phyloP scores from a whole-genome alignment of 92 coral and sea anemone species.

The Paramuricea clavata region DNA sequence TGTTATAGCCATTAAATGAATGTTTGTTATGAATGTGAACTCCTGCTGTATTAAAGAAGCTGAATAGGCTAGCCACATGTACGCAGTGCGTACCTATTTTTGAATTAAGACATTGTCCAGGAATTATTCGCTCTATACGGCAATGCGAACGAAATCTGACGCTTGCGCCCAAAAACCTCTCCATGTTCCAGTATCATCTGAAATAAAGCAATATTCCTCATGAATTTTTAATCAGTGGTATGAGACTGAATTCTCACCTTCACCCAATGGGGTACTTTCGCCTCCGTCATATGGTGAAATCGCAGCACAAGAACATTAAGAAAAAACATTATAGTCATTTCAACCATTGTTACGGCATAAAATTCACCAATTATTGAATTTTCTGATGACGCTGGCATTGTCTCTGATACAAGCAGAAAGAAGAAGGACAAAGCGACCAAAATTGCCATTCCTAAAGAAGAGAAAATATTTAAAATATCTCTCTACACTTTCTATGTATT shows the following conservation, averaged over 20 bases:
- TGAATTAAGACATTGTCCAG: too few relatives aligned
- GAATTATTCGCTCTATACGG: too few relatives aligned
- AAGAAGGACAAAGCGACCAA: conserved; percentile 87
- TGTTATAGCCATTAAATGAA: too few relatives aligned
- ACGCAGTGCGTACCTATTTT: too few relatives aligned
- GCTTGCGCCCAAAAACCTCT: too few relatives aligned
- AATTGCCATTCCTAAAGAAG: conserved; percentile 82
- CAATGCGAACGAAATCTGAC: too few relatives aligned
- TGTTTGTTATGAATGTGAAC: too few relatives aligned
- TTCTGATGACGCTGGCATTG: conserved; percentile 85
- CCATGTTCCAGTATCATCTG: too few relatives aligned
- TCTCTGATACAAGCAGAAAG: conserved; percentile 90
- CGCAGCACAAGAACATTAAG: conserved; percentile 89
- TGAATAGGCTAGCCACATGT: too few relatives aligned
- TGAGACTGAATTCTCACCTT: conserved; percentile 56
- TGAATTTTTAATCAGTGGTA: not conserved
- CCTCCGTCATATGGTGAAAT: conserved; percentile 85
- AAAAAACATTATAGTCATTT: conserved; percentile 84
- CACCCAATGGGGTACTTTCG: conserved; percentile 86
- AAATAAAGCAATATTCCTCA: too few relatives aligned
- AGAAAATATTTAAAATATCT: too few relatives aligned
- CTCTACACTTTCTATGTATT: not conserved
- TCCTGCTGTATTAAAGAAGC: too few relatives aligned
- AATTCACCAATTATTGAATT: conserved; percentile 81
- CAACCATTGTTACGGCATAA: conserved; percentile 84